These are phyloP conservation scores for Drosophila parvula DNA, from an alignment of 1,140 invertebrate species.

Conservation along the genomic window DNA sequence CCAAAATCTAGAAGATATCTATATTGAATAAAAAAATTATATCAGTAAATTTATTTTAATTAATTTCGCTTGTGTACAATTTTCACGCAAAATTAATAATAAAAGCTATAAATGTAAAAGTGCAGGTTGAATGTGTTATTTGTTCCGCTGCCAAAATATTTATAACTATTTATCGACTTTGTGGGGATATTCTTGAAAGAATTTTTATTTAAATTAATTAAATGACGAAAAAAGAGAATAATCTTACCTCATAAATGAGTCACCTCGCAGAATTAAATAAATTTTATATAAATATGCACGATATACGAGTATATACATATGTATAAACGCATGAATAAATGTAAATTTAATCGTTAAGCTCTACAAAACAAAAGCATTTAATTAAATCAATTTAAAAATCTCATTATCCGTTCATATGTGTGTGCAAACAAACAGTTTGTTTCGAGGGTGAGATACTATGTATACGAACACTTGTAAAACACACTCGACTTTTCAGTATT, in stretches of 20 bases:
- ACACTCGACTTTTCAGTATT: slow-evolving; percentile 54
- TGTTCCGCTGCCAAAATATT: too few species aligned
- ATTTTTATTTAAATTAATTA: background rate
- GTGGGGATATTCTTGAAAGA: background rate
- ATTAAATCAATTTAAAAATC: slow-evolving; percentile 65
- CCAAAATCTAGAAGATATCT: too few species aligned
- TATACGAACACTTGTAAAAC: slow-evolving; percentile 37
- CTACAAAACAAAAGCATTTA: slow-evolving; percentile 48
- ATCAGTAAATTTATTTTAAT: too few species aligned
- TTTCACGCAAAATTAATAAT: too few species aligned
- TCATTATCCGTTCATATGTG: slow-evolving; percentile 32
- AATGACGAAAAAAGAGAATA: background rate
- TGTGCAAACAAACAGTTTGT: slow-evolving; percentile 28
- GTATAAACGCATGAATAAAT: slow-evolving; percentile 20
- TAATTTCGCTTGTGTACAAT: too few species aligned
- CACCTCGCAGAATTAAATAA: too few species aligned
- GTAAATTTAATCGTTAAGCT: slow-evolving; percentile 39
- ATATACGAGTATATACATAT: too few species aligned
- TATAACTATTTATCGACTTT: too few species aligned
- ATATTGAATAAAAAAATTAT: too few species aligned
- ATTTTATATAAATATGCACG: background rate
- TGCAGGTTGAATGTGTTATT: too few species aligned
- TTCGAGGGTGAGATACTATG: background rate
- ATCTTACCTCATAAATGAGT: background rate
- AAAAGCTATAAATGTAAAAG: too few species aligned